A percentile compares a stretch with the other conserved stretches of the same genome.
phyloP scores from a whole-genome alignment of 2,113 vertebrate genomes.

The Neogale vison region DNA sequence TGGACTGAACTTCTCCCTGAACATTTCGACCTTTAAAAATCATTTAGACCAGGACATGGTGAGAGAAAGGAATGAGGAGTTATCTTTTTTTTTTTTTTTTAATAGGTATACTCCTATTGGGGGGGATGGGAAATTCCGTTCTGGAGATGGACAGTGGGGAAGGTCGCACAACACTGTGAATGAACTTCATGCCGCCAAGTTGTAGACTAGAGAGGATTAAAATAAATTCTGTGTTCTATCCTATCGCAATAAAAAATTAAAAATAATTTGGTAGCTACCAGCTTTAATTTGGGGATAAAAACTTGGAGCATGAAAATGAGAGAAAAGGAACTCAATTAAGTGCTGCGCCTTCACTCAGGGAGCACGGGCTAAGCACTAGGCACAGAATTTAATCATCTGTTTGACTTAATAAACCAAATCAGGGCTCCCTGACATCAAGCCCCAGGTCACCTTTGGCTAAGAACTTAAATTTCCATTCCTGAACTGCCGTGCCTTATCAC shows the following conservation, averaged over 20 bases:
- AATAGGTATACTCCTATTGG: neutral
- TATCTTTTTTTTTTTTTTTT: neutral
- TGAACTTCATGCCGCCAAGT: neutral
- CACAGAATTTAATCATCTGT: neutral
- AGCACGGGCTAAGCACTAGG: neutral
- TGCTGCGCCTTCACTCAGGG: neutral
- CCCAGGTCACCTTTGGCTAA: neutral
- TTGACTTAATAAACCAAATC: neutral
- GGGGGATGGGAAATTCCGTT: neutral
- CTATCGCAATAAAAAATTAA: neutral
- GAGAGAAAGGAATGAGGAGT: neutral
- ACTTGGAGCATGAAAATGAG: neutral
- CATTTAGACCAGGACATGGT: neutral
- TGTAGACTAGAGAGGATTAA: neutral
- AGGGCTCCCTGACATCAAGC: neutral
- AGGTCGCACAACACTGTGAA: fast-evolving
- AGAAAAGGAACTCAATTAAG: neutral
- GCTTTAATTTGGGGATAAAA: neutral
- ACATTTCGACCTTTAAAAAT: neutral
- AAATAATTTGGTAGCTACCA: neutral
- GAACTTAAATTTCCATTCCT: neutral
- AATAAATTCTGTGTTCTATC: neutral
- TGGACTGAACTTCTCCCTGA: neutral
- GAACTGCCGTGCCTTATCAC: neutral
- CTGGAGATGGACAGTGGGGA: neutral